phyloP scores from a whole-genome alignment of 2,113 vertebrate species.

The Herpailurus yagouaroundi region DNA sequence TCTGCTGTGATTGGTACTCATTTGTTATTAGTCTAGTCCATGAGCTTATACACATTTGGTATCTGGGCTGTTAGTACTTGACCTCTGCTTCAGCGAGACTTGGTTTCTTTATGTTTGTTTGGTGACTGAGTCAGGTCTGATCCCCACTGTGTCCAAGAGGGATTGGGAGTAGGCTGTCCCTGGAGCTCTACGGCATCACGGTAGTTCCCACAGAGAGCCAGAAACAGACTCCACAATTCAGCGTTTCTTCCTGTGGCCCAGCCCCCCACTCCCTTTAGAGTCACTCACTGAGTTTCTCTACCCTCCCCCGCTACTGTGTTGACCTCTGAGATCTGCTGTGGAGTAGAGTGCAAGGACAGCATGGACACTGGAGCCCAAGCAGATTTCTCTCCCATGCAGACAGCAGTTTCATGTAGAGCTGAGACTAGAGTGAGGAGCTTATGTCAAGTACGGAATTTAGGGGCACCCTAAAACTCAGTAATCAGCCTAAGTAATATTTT shows the following conservation, averaged over 20 bases:
- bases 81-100: constrained; percentile 23
- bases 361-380: neutral
- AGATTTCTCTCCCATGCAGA: neutral
- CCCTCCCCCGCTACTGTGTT: neutral
- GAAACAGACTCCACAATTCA: neutral
- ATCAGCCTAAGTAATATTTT: neutral
- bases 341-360: neutral
- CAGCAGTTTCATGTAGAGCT: neutral
- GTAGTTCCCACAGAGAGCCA: neutral
- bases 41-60: neutral
- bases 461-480: neutral
- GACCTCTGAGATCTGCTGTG: neutral
- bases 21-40: neutral
- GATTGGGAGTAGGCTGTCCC: neutral
- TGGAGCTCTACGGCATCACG: neutral
- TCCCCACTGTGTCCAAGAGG: neutral
- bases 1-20: neutral
- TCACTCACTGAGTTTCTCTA: constrained; percentile 28
- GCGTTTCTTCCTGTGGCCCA: neutral
- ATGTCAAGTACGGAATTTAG: neutral
- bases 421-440: neutral
- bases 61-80: neutral
- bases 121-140: neutral
- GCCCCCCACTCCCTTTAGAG: neutral
- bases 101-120: constrained; percentile 32